phyloP scores from a whole-genome alignment of 2,797 vertebrate genomes.

The Pseudotriccus pelzelni region DNA sequence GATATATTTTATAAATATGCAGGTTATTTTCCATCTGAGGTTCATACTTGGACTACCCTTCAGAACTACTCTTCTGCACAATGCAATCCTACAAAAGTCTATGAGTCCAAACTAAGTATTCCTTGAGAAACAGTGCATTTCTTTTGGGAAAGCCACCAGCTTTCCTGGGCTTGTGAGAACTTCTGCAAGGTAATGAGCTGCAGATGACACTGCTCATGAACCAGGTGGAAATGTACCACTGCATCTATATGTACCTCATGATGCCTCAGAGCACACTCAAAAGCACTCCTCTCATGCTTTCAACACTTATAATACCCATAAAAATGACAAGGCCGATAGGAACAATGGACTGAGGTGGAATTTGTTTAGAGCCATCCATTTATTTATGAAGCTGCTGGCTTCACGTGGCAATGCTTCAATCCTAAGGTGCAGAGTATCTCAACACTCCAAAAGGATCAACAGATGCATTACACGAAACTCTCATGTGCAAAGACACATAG shows the following conservation, averaged over 20 bases:
- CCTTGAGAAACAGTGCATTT: not conserved
- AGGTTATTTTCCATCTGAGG: not conserved
- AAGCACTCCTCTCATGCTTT: not conserved
- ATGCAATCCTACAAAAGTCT: not conserved
- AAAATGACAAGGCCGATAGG: not conserved
- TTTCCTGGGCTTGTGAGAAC: not conserved
- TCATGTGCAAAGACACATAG: not conserved
- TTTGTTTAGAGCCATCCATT: not conserved
- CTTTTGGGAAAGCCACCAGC: not conserved
- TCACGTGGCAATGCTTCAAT: not conserved
- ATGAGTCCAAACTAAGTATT: not conserved
- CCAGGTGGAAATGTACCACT: not conserved
- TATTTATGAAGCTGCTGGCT: not conserved
- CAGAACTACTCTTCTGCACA: not conserved
- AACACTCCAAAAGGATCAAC: not conserved
- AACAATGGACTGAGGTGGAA: not conserved
- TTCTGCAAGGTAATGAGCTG: not conserved
- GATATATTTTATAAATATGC: not conserved
- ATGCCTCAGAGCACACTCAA: not conserved
- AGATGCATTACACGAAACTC: not conserved
- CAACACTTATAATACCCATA: not conserved
- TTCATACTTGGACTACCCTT: not conserved
- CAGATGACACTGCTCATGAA: not conserved
- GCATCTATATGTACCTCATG: accelerated
- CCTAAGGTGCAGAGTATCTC: not conserved